Percentiles rank a stretch among this genome's conserved stretches.
Evolutionary conservation across 2,113 vertebrate species (phyloP).

Genomic region (Plectropomus leopardus): DNA sequence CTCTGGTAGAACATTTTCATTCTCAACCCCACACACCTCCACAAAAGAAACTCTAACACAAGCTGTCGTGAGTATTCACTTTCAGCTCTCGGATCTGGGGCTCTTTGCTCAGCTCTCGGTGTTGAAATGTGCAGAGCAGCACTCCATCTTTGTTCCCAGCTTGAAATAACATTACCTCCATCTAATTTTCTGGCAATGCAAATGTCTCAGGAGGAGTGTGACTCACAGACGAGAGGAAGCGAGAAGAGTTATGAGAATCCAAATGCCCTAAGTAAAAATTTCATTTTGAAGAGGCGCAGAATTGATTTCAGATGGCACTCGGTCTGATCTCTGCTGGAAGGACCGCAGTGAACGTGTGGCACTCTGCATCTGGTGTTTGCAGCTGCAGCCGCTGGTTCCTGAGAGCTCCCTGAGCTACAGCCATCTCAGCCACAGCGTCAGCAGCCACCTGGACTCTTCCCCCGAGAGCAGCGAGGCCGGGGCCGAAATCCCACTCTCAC

Average conservation of each 20-base stretch:
- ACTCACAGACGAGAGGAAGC: slow-evolving; percentile 21
- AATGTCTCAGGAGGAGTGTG: slow-evolving; percentile 17
- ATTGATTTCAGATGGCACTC: neutral
- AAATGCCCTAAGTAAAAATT: slow-evolving; percentile 2
- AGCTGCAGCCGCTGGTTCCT: slow-evolving; percentile 77
- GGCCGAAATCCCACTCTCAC: slow-evolving; percentile 78
- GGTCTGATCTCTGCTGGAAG: neutral
- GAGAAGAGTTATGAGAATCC: neutral
- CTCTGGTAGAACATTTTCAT: slow-evolving; percentile 11
- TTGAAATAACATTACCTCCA: neutral
- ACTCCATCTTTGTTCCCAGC: neutral
- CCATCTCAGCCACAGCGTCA: slow-evolving; percentile 86
- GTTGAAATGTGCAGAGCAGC: neutral
- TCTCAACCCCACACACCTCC: neutral
- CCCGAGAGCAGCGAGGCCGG: slow-evolving; percentile 88
- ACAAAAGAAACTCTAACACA: neutral
- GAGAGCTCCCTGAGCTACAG: slow-evolving; percentile 81
- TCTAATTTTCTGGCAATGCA: slow-evolving; percentile 11
- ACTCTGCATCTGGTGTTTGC: slow-evolving; percentile 7
- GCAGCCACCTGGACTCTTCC: slow-evolving; percentile 87
- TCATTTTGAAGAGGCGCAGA: neutral
- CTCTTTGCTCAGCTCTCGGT: neutral
- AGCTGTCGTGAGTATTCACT: neutral
- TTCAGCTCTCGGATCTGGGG: neutral
- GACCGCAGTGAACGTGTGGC: neutral